phyloP scores from a whole-genome alignment of 2,797 vertebrate genomes.

The Potorous gilbertii region DNA sequence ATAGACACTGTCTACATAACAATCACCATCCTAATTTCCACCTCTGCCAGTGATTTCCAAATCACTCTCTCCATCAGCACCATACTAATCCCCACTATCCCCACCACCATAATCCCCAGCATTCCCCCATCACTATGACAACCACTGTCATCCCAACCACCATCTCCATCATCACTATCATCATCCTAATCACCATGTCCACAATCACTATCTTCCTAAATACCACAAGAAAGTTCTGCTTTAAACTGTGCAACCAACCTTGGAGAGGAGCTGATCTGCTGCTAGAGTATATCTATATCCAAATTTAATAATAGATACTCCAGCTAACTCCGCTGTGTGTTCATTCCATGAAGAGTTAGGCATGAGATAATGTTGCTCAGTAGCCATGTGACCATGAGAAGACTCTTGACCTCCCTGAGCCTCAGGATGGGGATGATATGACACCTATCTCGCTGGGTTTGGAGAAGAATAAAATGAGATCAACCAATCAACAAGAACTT shows the following conservation, averaged over 20 bases:
- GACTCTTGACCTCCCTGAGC: neutral
- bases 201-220: neutral
- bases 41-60: neutral
- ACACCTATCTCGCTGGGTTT: neutral
- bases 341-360: neutral
- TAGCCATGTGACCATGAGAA: neutral
- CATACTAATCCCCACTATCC: neutral
- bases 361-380: neutral
- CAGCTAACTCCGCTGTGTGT: neutral
- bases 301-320: neutral
- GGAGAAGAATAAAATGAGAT: neutral
- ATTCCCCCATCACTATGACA: neutral
- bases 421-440: neutral
- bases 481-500: slow-evolving; percentile 27
- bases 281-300: neutral
- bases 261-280: neutral
- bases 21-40: neutral
- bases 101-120: neutral
- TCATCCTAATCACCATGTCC: neutral
- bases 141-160: neutral
- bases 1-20: neutral
- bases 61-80: neutral
- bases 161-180: neutral
- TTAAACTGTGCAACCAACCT: neutral
- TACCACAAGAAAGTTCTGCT: neutral